Evolutionary conservation across 2,113 vertebrate species (phyloP).

Genomic region (human): DNA sequence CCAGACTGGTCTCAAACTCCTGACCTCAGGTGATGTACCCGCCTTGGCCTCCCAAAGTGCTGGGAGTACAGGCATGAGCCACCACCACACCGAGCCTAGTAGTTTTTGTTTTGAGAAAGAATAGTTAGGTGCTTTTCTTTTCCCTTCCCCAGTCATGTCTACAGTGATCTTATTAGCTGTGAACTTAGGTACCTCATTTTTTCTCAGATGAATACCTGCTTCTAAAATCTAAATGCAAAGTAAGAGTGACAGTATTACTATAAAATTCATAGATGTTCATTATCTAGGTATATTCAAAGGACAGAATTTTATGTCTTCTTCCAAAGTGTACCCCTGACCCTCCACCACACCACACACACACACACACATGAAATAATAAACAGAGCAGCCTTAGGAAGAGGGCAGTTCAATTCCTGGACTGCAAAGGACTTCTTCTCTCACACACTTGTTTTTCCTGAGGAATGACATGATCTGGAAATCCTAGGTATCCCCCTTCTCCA

Average conservation of each 20-base stretch:
- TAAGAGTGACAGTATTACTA: neutral
- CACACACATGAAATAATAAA: neutral
- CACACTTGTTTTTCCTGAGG: neutral
- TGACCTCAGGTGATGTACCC: too few species aligned
- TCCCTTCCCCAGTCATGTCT: neutral
- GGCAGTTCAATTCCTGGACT: neutral
- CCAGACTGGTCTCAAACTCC: too few species aligned
- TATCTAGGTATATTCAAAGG: neutral
- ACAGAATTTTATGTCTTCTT: neutral
- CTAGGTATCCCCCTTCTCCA: neutral
- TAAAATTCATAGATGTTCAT: neutral
- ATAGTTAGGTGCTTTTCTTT: neutral
- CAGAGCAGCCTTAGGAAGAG: neutral
- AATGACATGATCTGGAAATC: neutral
- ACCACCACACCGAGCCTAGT: too few species aligned
- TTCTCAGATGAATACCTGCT: neutral
- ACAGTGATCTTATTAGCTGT: neutral
- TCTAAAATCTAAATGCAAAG: neutral
- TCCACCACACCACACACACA: too few species aligned
- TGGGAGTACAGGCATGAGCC: too few species aligned
- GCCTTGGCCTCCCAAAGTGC: too few species aligned
- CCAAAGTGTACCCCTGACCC: neutral
- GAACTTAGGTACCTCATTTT: neutral
- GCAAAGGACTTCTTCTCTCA: neutral
- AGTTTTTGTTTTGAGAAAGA: neutral